Conservation (phyloP, 2,113 vertebrate genomes). For the Marcusenius ussheri region DNA sequence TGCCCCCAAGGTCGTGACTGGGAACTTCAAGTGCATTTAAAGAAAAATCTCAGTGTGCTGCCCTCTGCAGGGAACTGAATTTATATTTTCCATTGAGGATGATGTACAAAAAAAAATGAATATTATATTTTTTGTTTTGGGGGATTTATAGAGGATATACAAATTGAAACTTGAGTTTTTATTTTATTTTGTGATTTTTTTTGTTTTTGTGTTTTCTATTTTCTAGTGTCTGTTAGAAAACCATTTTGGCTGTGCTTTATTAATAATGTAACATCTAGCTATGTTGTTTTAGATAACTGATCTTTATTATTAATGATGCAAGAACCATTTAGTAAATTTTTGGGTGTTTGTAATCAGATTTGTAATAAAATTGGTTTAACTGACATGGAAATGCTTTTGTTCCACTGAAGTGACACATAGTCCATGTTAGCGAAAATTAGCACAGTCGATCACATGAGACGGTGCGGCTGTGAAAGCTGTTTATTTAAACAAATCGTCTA, state of each 20-base stretch:
- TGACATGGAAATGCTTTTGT: constrained; percentile 31
- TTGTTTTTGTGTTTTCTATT: constrained; percentile 36
- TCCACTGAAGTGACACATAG: background rate
- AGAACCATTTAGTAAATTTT: constrained; percentile 48
- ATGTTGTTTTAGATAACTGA: constrained; percentile 52
- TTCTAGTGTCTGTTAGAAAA: constrained; percentile 34
- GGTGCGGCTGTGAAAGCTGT: background rate
- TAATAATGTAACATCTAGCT: constrained; percentile 52
- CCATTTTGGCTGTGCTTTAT: constrained; percentile 46
- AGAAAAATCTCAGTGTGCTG: constrained; percentile 23
- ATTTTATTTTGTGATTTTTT: constrained; percentile 32
- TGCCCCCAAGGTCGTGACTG: constrained; percentile 26
- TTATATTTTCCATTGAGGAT: constrained; percentile 34
- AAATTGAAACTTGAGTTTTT: constrained; percentile 55
- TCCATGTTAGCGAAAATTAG: background rate
- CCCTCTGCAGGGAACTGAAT: constrained; percentile 34
- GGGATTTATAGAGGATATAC: constrained; percentile 41
- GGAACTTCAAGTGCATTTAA: constrained; percentile 39
- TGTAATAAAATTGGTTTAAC: constrained; percentile 65
- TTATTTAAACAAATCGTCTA: constrained; percentile 17
- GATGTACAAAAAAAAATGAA: constrained; percentile 34
- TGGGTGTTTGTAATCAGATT: constrained; percentile 65
- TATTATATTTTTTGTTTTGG: constrained; percentile 44
- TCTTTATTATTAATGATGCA: constrained; percentile 36
- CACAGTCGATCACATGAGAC: background rate